Conservation (phyloP, 1,140 invertebrate genomes). For the Ditylenchus dipsaci region DNA sequence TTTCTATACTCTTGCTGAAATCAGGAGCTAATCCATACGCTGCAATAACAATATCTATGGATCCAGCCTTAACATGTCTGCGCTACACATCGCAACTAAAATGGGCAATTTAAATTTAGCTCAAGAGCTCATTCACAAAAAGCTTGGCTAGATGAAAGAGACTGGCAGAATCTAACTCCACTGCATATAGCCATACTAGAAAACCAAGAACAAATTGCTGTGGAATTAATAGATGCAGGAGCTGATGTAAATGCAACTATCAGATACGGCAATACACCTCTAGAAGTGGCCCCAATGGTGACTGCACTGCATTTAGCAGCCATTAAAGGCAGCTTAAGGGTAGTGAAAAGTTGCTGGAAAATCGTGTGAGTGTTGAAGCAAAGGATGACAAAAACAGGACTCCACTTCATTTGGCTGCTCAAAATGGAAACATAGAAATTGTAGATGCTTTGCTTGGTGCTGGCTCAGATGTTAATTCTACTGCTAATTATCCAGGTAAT, state of each 20-base stretch:
- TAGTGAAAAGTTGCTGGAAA: not conserved
- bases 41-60: not conserved
- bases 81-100: not conserved
- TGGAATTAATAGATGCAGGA: not conserved
- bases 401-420: not conserved
- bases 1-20: not conserved
- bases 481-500: not conserved
- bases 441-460: not conserved
- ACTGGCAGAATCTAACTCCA: not conserved
- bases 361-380: not conserved
- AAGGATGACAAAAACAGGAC: not conserved
- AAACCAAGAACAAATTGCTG: not conserved
- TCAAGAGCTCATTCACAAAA: not conserved
- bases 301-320: not conserved
- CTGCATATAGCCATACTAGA: not conserved
- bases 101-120: not conserved
- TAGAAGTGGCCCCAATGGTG: not conserved
- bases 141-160: not conserved
- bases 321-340: not conserved
- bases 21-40: not conserved
- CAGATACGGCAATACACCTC: not conserved
- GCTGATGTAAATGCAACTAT: not conserved
- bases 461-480: not conserved
- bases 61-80: not conserved
- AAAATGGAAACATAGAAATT: not conserved